These are phyloP conservation scores for Phenganax stokvisi DNA, from an alignment of 92 coral and sea anemone species.

Conservation along the genomic window DNA sequence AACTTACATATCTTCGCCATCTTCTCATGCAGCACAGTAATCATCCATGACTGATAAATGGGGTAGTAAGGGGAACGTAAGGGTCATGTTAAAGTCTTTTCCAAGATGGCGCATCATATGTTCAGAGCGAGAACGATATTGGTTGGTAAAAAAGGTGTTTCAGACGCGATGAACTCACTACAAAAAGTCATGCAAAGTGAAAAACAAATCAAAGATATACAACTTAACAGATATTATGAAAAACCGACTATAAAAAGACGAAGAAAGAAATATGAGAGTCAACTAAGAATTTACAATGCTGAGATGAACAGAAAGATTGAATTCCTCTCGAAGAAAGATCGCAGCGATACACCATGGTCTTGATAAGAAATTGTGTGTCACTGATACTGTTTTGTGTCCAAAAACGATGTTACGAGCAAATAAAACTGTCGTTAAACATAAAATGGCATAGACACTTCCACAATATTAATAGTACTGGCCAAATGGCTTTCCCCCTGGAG, in stretches of 20 bases:
- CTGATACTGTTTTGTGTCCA: too few relatives aligned
- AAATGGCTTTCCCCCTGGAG: too few relatives aligned
- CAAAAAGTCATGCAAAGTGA: slow-evolving; percentile 70
- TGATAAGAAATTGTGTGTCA: slow-evolving; percentile 13
- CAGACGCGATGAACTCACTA: slow-evolving; percentile 62
- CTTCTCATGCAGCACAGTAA: too few relatives aligned
- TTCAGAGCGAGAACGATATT: slow-evolving; percentile 82
- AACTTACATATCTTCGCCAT: neutral
- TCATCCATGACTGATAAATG: neutral
- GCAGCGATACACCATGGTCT: slow-evolving; percentile 91
- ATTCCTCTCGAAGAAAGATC: slow-evolving; percentile 72
- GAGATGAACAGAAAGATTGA: slow-evolving; percentile 82
- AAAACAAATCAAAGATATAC: slow-evolving; percentile 75
- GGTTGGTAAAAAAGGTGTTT: slow-evolving; percentile 70
- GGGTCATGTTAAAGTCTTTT: slow-evolving; percentile 9
- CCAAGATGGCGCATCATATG: slow-evolving; percentile 94
- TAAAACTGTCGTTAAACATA: too few relatives aligned
- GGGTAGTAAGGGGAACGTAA: neutral
- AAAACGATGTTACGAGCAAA: too few relatives aligned
- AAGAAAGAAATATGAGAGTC: slow-evolving; percentile 80
- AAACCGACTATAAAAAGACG: slow-evolving; percentile 93
- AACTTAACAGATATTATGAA: slow-evolving; percentile 76
- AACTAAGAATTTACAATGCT: slow-evolving; percentile 69
- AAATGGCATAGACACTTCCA: too few relatives aligned
- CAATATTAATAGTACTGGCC: too few relatives aligned